Conservation (phyloP, 1,140 invertebrate genomes). For the Arctopsyche grandis region DNA sequence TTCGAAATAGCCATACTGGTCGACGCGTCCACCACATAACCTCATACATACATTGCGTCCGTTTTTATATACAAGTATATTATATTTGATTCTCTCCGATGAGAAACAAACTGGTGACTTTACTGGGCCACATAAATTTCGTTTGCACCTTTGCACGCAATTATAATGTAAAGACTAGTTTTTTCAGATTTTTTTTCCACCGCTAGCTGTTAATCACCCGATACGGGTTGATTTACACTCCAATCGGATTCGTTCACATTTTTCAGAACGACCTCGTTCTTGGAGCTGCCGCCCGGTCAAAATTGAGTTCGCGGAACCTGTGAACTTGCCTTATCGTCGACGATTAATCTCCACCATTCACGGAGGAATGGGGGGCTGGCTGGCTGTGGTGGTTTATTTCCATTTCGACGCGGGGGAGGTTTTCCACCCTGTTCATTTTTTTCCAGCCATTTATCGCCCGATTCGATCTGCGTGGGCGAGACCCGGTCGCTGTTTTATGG, state of each 20-base stretch:
- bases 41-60: no score
- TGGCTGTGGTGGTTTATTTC: neutral
- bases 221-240: neutral
- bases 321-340: neutral
- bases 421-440: neutral
- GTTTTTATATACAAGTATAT: no score
- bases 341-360: neutral
- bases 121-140: no score
- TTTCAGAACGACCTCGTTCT: neutral
- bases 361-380: neutral
- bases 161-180: neutral
- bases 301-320: conserved; percentile 3
- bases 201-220: neutral
- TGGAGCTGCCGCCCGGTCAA: neutral
- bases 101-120: no score
- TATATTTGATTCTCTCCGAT: no score
- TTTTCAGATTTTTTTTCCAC: neutral
- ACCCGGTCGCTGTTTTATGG: neutral
- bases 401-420: no score
- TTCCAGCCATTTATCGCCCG: neutral
- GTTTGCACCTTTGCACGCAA: no score
- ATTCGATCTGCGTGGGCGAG: neutral
- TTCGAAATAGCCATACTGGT: no score
- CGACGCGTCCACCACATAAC: no score
- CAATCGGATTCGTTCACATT: neutral